phyloP scores from a whole-genome alignment of 2,113 vertebrate species.

The Leptosomus discolor region DNA sequence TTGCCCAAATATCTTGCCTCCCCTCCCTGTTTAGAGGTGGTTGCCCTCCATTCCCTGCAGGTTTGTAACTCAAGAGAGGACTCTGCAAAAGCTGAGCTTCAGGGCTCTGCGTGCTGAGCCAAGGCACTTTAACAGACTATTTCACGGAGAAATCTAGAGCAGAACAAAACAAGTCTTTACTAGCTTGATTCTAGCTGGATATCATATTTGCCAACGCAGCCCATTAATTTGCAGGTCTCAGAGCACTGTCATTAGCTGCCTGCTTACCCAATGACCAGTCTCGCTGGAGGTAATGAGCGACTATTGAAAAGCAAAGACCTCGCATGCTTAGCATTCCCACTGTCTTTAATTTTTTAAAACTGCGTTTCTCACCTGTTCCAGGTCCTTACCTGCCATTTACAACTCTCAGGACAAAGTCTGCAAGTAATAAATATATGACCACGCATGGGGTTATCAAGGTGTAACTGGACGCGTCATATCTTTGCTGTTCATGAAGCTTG shows the following conservation, averaged over 20 bases:
- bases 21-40: not conserved
- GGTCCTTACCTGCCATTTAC: not conserved
- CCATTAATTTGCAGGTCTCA: not conserved
- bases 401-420: not conserved
- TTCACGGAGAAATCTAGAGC: not conserved
- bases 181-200: not conserved
- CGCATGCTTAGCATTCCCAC: not conserved
- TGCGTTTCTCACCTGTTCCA: not conserved
- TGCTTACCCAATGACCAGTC: not conserved
- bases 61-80: not conserved
- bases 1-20: not conserved
- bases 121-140: not conserved
- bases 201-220: not conserved
- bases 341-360: not conserved
- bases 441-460: not conserved
- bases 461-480: not conserved
- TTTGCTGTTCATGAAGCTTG: not conserved
- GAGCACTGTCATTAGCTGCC: not conserved
- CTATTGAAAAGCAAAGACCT: not conserved
- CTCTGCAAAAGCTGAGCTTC: not conserved
- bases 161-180: not conserved
- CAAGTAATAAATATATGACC: not conserved
- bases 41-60: not conserved
- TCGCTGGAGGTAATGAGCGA: not conserved
- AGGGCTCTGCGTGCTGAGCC: not conserved